Conservation (phyloP, 2,797 vertebrate species). For the Parauchenoglanis punctatus region DNA sequence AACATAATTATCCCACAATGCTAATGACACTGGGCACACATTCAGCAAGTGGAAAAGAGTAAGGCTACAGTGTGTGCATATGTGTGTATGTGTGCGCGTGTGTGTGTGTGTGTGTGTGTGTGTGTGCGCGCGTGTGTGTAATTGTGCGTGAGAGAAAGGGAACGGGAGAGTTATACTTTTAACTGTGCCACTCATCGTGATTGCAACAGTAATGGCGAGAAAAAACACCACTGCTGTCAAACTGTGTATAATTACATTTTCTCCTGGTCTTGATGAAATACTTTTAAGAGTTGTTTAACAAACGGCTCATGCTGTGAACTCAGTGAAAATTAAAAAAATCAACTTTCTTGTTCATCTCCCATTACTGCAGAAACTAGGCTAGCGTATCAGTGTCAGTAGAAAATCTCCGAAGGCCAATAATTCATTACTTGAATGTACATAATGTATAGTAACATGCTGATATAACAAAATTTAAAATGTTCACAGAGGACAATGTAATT, state of each 20-base stretch:
- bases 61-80: not conserved
- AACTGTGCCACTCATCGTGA: constrained; percentile 35
- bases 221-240: constrained; percentile 53
- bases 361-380: constrained; percentile 52
- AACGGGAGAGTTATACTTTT: constrained; percentile 13
- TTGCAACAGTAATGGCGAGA: constrained; percentile 33
- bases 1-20: not conserved
- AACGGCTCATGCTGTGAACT: constrained; percentile 59
- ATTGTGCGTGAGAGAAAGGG: constrained; percentile 1
- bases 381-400: constrained; percentile 10
- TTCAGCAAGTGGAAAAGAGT: not conserved
- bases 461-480: not conserved
- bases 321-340: constrained; percentile 58
- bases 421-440: constrained; percentile 3
- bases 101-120: not conserved
- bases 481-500: constrained; percentile 11
- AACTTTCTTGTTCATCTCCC: constrained; percentile 60
- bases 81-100: not conserved
- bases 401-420: constrained; percentile 18
- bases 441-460: constrained; percentile 15
- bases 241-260: constrained; percentile 56
- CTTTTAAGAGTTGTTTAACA: constrained; percentile 61
- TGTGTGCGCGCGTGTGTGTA: not conserved
- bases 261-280: constrained; percentile 55
- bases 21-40: not conserved